Conservation (phyloP, 37 sponge, comb jelly and placozoan species). For the Hexactinellida sp. region DNA sequence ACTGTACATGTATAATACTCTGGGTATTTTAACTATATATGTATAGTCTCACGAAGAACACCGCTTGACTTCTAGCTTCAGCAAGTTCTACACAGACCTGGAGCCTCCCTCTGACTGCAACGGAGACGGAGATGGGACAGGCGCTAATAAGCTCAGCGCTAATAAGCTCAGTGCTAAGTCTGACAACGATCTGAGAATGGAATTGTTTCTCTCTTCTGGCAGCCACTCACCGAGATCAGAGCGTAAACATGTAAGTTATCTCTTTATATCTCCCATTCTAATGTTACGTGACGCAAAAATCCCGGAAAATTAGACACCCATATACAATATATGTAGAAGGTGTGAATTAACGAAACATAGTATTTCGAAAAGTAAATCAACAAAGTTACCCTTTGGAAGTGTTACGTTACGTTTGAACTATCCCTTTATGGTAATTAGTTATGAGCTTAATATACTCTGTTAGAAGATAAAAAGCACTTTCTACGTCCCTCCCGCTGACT, state of each 20-base stretch:
- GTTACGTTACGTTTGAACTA: no score
- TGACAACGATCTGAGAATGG: not conserved
- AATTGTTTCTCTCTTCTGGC: not conserved
- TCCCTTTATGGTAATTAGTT: no score
- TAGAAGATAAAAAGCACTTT: not conserved
- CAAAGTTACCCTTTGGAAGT: no score
- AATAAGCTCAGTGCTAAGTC: not conserved
- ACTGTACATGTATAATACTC: no score
- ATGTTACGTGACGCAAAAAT: no score
- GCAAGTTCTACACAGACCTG: not conserved
- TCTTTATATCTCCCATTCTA: no score
- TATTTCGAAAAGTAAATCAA: no score
- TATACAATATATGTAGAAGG: no score
- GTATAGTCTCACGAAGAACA: not conserved
- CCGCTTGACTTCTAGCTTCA: not conserved
- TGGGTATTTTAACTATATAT: not conserved
- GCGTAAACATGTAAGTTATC: not conserved
- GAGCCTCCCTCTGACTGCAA: not conserved
- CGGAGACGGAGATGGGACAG: not conserved
- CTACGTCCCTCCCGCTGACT: not conserved
- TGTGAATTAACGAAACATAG: no score
- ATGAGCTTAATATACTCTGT: no score
- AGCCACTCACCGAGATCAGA: not conserved
- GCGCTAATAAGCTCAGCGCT: not conserved
- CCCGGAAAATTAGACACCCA: no score